Evolutionary conservation across 2,888 invertebrate species (phyloP).

Genomic region (Idaea biselata): DNA sequence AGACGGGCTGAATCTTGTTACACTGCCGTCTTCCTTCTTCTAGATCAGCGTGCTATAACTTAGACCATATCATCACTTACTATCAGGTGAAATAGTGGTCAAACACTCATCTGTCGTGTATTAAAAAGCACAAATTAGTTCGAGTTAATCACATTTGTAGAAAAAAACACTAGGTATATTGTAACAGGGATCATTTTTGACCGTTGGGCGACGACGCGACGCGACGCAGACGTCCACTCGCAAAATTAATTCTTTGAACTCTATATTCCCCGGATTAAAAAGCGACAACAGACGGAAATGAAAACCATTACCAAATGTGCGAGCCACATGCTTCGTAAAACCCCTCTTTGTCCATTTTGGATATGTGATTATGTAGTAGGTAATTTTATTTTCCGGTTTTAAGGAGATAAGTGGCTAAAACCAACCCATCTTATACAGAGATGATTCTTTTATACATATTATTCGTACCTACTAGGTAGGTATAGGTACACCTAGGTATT

Average conservation of each 20-base stretch:
- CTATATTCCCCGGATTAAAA: conserved; percentile 44
- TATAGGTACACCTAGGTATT: too few species aligned
- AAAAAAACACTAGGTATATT: conserved; percentile 13
- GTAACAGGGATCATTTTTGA: conserved; percentile 1
- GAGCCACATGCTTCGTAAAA: conserved; percentile 48
- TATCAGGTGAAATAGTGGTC: too few species aligned
- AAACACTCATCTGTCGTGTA: too few species aligned
- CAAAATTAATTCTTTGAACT: conserved; percentile 70
- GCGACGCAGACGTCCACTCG: conserved; percentile 33
- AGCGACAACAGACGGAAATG: conserved; percentile 62
- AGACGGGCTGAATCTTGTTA: too few species aligned
- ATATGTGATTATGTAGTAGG: neutral
- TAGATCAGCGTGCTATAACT: too few species aligned
- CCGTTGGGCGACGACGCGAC: conserved; percentile 9
- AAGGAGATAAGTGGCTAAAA: too few species aligned
- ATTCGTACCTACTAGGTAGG: too few species aligned
- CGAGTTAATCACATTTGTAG: conserved; percentile 2
- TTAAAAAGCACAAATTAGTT: neutral
- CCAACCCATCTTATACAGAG: too few species aligned
- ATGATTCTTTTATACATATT: too few species aligned
- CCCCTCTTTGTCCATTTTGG: conserved; percentile 28
- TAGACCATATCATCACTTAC: too few species aligned
- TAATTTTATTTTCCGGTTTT: neutral
- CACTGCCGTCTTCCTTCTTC: too few species aligned
- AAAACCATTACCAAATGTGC: conserved; percentile 72